phyloP scores from a whole-genome alignment of 2,797 vertebrate genomes.

The Acanthurus tractus region DNA sequence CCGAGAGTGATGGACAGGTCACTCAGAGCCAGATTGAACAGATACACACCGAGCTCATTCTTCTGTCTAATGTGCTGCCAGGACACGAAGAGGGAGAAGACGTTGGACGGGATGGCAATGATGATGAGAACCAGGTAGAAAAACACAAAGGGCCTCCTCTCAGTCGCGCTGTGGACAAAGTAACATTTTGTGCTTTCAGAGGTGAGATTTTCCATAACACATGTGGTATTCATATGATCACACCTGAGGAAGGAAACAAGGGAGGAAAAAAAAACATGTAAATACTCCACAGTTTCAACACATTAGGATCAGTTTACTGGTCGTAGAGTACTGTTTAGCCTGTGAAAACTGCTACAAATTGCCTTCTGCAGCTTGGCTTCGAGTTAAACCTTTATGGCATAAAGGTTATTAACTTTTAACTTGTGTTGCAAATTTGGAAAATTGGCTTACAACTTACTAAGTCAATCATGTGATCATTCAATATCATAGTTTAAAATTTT shows the following conservation, averaged over 20 bases:
- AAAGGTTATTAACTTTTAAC: too few relatives aligned
- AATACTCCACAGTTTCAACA: background rate
- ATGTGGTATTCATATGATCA: constrained; percentile 12
- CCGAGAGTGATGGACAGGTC: constrained; percentile 88
- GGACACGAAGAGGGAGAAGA: constrained; percentile 87
- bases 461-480: too few relatives aligned
- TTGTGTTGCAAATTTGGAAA: too few relatives aligned
- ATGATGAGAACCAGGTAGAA: constrained; percentile 86
- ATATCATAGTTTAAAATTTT: too few relatives aligned
- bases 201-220: constrained; percentile 67
- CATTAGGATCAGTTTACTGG: background rate
- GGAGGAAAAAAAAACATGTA: background rate
- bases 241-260: constrained; percentile 26
- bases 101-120: constrained; percentile 87
- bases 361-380: too few relatives aligned
- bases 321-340: background rate
- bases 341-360: background rate
- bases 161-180: constrained; percentile 60
- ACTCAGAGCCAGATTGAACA: constrained; percentile 90
- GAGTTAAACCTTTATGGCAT: too few relatives aligned
- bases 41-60: constrained; percentile 91
- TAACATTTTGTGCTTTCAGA: constrained; percentile 63
- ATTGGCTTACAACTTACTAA: too few relatives aligned
- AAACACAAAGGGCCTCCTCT: constrained; percentile 79
- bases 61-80: constrained; percentile 88